Conservation (phyloP, 2,113 vertebrate species). For the Rallus limicola region DNA sequence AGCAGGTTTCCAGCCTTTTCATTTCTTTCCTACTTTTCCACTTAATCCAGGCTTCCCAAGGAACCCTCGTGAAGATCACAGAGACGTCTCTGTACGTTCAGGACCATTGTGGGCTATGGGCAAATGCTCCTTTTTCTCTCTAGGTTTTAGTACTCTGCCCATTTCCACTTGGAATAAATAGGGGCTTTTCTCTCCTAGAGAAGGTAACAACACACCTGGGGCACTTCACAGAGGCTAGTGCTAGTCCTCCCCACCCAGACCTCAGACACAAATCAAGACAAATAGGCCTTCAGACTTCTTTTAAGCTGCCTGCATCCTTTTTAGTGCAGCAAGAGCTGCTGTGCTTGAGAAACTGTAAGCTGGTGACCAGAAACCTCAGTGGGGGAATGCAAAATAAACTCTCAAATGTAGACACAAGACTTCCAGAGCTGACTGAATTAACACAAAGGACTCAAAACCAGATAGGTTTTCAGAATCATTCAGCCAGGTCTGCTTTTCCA, state of each 20-base stretch:
- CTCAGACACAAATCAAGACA: neutral
- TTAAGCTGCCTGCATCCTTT: neutral
- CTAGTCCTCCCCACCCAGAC: neutral
- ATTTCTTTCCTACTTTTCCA: neutral
- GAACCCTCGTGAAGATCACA: neutral
- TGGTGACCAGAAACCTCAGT: neutral
- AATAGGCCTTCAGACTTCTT: neutral
- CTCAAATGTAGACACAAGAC: neutral
- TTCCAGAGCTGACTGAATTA: neutral
- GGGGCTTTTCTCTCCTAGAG: neutral
- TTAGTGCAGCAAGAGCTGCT: neutral
- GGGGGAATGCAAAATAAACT: neutral
- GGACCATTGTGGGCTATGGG: neutral
- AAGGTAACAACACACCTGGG: neutral
- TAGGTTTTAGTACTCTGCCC: neutral
- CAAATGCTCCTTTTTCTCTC: neutral
- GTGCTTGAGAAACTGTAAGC: neutral
- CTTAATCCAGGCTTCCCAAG: neutral
- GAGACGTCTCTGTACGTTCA: neutral
- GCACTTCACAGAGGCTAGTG: neutral
- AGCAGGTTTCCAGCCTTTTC: neutral
- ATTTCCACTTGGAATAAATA: neutral
- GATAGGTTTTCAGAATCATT: neutral
- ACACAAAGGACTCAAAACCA: neutral
- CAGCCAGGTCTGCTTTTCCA: neutral